These are phyloP conservation scores for mouse (Mus musculus) DNA, from an alignment of 2,113 vertebrate genomes.

Conservation along the genomic window DNA sequence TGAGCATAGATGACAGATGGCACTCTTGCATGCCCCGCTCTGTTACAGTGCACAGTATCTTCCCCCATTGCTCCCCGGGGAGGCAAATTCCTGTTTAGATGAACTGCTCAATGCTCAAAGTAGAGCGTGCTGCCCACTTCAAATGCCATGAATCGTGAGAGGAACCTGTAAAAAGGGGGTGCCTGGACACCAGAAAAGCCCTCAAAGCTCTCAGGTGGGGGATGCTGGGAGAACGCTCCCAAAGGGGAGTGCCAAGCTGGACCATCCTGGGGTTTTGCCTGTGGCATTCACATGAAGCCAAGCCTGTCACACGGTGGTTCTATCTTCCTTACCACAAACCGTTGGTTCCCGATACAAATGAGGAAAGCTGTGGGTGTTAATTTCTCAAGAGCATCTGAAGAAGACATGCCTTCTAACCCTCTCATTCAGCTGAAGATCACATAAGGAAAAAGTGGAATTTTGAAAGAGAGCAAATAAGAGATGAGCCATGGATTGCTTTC, in stretches of 20 bases:
- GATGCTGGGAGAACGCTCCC: neutral
- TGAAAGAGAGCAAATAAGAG: neutral
- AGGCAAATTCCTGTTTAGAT: constrained; percentile 4
- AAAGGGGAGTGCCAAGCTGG: neutral
- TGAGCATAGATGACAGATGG: constrained; percentile 11
- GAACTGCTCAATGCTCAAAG: constrained; percentile 12
- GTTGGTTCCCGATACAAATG: neutral
- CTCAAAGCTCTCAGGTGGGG: neutral
- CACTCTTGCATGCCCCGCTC: neutral
- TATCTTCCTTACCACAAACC: constrained; percentile 16
- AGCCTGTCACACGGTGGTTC: neutral
- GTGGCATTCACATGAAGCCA: neutral
- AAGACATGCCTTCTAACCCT: neutral
- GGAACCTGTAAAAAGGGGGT: neutral
- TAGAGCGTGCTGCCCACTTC: neutral
- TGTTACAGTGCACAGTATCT: neutral
- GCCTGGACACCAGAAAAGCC: neutral
- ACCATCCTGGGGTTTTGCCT: neutral
- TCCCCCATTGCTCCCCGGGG: neutral
- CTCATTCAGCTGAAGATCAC: neutral
- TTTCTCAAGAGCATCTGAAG: constrained; percentile 43
- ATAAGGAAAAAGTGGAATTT: neutral
- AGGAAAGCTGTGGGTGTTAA: neutral
- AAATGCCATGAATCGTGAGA: neutral
- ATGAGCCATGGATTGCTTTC: neutral